Evolutionary conservation across 2,113 vertebrate species (phyloP).

Genomic region (Myotis yumanensis): DNA sequence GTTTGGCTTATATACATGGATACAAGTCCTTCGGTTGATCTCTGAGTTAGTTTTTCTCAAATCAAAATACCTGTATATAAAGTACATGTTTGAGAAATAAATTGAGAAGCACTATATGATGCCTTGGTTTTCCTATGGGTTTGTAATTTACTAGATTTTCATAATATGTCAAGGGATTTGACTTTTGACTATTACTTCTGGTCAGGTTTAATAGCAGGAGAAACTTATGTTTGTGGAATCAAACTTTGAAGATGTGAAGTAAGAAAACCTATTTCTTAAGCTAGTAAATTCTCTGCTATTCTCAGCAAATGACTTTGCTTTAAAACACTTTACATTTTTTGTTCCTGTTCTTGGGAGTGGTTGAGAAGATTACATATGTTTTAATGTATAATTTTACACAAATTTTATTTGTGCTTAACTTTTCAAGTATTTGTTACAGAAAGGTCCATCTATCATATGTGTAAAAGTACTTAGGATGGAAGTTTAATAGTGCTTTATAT

Average conservation of each 20-base stretch:
- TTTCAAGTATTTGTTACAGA: slow-evolving; percentile 12
- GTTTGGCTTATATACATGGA: too few relatives aligned
- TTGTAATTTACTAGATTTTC: slow-evolving; percentile 21
- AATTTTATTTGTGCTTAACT: neutral
- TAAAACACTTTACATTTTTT: neutral
- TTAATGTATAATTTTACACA: slow-evolving; percentile 26
- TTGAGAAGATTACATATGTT: neutral
- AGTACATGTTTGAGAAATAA: neutral
- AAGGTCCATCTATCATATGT: neutral
- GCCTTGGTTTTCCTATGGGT: neutral
- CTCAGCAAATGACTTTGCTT: neutral
- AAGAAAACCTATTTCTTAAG: slow-evolving; percentile 30
- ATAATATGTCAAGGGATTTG: slow-evolving; percentile 21
- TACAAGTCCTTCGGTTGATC: too few relatives aligned
- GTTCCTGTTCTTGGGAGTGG: neutral
- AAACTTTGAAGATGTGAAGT: neutral
- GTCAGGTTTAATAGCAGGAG: neutral
- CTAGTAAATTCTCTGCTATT: neutral
- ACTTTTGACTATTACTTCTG: neutral
- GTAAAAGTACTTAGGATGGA: neutral
- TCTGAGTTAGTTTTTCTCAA: slow-evolving; percentile 36
- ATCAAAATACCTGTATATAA: neutral
- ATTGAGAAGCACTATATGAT: neutral
- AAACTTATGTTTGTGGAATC: slow-evolving; percentile 23
- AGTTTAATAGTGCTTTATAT: neutral